Base-by-base conservation (phyloP, 2,797 vertebrate genomes). In the Novumbra hubbsi region DNA sequence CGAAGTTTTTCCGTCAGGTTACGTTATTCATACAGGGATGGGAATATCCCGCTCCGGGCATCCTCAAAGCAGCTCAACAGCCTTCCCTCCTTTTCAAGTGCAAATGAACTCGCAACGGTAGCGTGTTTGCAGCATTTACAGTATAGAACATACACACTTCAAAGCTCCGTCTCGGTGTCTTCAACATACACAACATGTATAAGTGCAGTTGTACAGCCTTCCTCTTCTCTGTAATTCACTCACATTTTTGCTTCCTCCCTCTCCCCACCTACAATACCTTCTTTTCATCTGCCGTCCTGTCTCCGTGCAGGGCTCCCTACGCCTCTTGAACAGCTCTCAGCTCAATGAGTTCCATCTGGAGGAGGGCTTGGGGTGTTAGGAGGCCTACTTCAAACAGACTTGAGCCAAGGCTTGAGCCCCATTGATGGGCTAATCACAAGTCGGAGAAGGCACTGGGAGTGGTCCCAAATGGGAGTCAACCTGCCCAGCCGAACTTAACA, bases 241-340 rank as follows among this genome's bases (percentile, higher is more conserved):
- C 73, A 3, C 41, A 8, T 45, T 21, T 71, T n/a, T 17, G 34
- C 64, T 66, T 72, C 66, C 50, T 63, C 34, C 57, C 14, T 24
- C 17, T 72, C 1, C 52, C 28, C 32, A 7, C 34, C 68, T 69
- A 77, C 77, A 77, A 80, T 74, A 66, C 75, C 69, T 74, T 73
- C 69, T 74, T 80, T 80, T 80, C 79, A 77, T 80, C 73, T 69
- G 60, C 68, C 71, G 78, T 12, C 4, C 19, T 45, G 71, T 74
- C 78, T 78, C 78, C 78, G 84, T 73, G 28, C 71, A 80, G 76
- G 78, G 79, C 79, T 60, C 82, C 78, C 60, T 74, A 67, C 71
- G 78, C 79, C 83, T 81, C 83, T 86, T 83, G 83, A 86, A 83
- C 84, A 75, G 78, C 75, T 79, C 77, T 79, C 73, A 74, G 75